A percentile compares a stretch with the other conserved stretches of the same genome.
phyloP scores from a whole-genome alignment of 2,113 vertebrate genomes.

The Hippopotamus amphibius region DNA sequence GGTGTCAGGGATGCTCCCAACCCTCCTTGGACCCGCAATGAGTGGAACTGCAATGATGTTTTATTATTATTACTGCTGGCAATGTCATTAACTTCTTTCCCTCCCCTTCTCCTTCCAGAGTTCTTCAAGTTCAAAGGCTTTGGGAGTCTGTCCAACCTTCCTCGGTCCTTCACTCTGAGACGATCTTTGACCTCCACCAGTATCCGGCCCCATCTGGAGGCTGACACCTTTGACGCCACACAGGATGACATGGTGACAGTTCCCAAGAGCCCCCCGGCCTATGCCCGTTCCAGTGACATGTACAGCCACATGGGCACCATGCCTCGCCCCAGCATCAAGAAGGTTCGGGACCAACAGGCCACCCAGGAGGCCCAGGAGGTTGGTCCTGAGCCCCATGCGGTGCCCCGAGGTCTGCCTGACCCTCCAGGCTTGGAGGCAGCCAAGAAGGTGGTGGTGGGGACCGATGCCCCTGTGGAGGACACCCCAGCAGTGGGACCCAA shows the following conservation, averaged over 20 bases:
- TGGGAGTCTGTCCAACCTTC: constrained; percentile 92
- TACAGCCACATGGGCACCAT: constrained; percentile 97
- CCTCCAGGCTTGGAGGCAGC: constrained; percentile 65
- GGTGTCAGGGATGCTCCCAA: background rate
- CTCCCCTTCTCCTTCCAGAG: constrained; percentile 77
- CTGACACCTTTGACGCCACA: constrained; percentile 76
- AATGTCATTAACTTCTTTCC: rapidly evolving
- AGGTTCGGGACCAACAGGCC: constrained; percentile 59
- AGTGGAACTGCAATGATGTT: background rate
- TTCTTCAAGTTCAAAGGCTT: constrained; percentile 93
- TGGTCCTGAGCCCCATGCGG: background rate
- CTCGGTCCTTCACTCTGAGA: constrained; percentile 87
- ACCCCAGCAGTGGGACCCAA: background rate
- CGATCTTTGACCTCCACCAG: constrained; percentile 40
- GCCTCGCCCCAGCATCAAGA: constrained; percentile 87
- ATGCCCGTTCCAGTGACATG: constrained; percentile 93
- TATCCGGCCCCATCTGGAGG: constrained; percentile 51
- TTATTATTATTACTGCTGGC: background rate
- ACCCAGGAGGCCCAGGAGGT: constrained; percentile 37
- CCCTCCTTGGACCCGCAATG: background rate
- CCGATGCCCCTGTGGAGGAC: background rate
- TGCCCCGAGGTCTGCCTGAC: constrained; percentile 45
- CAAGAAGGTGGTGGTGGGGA: background rate
- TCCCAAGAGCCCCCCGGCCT: constrained; percentile 88
- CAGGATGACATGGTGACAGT: constrained; percentile 91